Percentiles rank a stretch among this genome's conserved stretches.
phyloP scores from a whole-genome alignment of 2,113 vertebrate genomes.

The Calyptomena viridis region DNA sequence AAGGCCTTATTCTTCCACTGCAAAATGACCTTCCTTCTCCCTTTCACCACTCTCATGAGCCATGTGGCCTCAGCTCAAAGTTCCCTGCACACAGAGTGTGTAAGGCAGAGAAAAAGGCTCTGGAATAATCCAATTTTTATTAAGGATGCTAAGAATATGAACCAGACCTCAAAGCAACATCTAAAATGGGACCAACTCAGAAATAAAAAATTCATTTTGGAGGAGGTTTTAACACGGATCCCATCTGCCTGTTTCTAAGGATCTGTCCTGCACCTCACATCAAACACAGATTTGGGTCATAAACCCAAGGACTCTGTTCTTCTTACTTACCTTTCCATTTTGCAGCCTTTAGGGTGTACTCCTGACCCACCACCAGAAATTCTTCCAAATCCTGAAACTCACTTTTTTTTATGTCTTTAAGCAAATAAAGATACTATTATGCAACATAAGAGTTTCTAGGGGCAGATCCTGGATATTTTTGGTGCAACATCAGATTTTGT shows the following conservation, averaged over 20 bases:
- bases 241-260: not conserved
- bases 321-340: not conserved
- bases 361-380: not conserved
- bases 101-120: not conserved
- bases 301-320: not conserved
- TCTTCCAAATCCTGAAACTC: not conserved
- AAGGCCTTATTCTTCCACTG: not conserved
- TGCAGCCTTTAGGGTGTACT: not conserved
- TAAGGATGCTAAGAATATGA: not conserved
- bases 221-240: not conserved
- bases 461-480: not conserved
- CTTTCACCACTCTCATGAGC: not conserved
- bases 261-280: not conserved
- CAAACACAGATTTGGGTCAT: not conserved
- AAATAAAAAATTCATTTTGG: not conserved
- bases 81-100: not conserved
- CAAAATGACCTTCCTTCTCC: slow-evolving; percentile 7
- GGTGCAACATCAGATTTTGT: no score
- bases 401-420: not conserved
- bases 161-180: not conserved
- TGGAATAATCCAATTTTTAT: slow-evolving; percentile 7
- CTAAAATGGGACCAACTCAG: not conserved
- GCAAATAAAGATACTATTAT: not conserved
- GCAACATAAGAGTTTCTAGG: not conserved
- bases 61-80: not conserved